A percentile compares a stretch with the other conserved stretches of the same genome.
Conservation (phyloP, 2,888 invertebrate genomes). For the Drosophila anomalata region DNA sequence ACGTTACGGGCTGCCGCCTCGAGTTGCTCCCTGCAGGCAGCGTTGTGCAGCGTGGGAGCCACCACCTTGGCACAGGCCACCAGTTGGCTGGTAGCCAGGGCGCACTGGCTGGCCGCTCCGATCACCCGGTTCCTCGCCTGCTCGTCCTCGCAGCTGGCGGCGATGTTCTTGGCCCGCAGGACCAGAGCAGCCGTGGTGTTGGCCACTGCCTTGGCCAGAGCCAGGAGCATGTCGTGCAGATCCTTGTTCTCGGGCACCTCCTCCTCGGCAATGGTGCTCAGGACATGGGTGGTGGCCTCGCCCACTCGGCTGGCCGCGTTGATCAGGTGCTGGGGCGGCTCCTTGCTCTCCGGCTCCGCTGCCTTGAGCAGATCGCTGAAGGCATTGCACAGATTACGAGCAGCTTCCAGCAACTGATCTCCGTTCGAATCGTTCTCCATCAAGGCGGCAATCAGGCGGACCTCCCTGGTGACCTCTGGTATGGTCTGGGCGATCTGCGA, state of each 20-base stretch:
- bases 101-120: slow-evolving; percentile 98
- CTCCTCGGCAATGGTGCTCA: slow-evolving; percentile 96
- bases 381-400: slow-evolving; percentile 95
- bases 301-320: slow-evolving; percentile 98
- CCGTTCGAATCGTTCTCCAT: slow-evolving; percentile 95
- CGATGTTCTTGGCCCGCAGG: slow-evolving; percentile 97
- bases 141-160: slow-evolving; percentile 92
- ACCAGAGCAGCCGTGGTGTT: slow-evolving; percentile 98
- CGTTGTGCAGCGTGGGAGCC: slow-evolving; percentile 92
- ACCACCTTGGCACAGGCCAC: slow-evolving; percentile 98
- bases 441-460: slow-evolving; percentile 93
- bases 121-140: slow-evolving; percentile 88
- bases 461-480: slow-evolving; percentile 96
- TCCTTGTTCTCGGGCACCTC: slow-evolving; percentile 94
- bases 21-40: slow-evolving; percentile 94
- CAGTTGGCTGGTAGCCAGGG: slow-evolving; percentile 97
- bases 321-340: slow-evolving; percentile 96
- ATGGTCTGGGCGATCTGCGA: slow-evolving; percentile 98
- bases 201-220: slow-evolving; percentile 98
- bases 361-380: slow-evolving; percentile 97
- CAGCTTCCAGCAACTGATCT: slow-evolving; percentile 94
- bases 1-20: slow-evolving; percentile 97
- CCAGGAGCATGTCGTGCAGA: slow-evolving; percentile 94
- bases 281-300: slow-evolving; percentile 96
- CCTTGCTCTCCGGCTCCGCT: slow-evolving; percentile 96